A percentile compares a stretch with the other conserved stretches of the same genome.
Conservation (phyloP, 2,113 vertebrate species). For the Neolamprologus longior region DNA sequence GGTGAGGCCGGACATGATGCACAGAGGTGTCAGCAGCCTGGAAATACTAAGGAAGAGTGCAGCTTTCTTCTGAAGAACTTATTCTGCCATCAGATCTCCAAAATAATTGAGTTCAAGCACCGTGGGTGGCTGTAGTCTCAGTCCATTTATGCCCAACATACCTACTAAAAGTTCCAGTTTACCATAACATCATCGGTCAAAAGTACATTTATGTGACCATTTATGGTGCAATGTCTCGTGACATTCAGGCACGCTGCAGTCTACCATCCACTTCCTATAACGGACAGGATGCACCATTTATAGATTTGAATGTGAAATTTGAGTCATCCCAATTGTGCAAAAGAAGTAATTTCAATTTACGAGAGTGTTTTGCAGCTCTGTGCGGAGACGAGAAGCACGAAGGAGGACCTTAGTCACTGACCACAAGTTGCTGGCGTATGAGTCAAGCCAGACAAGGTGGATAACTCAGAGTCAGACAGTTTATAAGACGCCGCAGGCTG, state of each 20-base stretch:
- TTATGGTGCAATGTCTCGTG: neutral
- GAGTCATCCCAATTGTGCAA: neutral
- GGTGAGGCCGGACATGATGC: constrained; percentile 6
- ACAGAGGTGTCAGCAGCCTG: neutral
- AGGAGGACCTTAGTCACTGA: constrained; percentile 58
- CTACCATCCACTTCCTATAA: neutral
- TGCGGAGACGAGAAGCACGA: neutral
- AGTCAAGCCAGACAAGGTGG: constrained; percentile 57
- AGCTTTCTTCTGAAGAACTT: neutral
- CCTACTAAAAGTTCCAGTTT: neutral
- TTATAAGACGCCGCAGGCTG: constrained; percentile 31
- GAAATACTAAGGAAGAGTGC: neutral
- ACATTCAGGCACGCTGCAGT: neutral
- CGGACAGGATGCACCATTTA: neutral
- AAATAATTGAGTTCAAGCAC: constrained; percentile 23
- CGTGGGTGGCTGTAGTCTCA: neutral
- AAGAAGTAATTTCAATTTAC: neutral
- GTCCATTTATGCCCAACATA: neutral
- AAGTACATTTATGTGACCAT: neutral
- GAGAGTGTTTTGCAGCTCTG: neutral
- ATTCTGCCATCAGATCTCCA: neutral
- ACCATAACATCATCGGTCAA: neutral
- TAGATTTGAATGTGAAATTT: neutral
- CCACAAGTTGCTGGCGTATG: constrained; percentile 44
- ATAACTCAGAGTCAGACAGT: constrained; percentile 49